A percentile compares a stretch with the other conserved stretches of the same genome.
Conservation (phyloP, 2,797 vertebrate genomes). For the Rachycentron canadum region DNA sequence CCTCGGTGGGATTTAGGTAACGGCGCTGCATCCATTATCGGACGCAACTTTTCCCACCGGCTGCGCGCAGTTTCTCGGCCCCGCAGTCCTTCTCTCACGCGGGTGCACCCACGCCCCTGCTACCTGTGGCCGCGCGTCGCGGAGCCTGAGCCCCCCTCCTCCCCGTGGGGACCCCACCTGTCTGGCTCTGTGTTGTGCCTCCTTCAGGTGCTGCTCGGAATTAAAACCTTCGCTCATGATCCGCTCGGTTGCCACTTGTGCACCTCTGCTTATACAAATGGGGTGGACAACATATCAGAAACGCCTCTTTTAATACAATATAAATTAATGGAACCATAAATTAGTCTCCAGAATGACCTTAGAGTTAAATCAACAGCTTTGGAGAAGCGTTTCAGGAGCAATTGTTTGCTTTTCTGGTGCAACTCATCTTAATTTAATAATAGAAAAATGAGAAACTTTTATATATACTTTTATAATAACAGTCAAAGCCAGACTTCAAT, state of each 20-base stretch:
- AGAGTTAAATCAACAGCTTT: background rate
- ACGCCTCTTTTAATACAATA: background rate
- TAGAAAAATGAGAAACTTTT: background rate
- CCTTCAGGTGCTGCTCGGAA: conserved; percentile 30
- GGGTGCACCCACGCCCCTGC: background rate
- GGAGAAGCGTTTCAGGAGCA: background rate
- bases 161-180: background rate
- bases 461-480: background rate
- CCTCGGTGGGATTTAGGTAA: background rate
- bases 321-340: background rate
- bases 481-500: background rate
- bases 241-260: too few species aligned
- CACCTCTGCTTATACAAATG: background rate
- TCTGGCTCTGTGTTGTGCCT: background rate
- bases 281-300: background rate
- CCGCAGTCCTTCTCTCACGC: background rate
- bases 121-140: background rate
- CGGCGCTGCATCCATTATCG: conserved; percentile 37
- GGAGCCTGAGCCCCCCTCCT: too few species aligned
- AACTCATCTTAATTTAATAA: background rate
- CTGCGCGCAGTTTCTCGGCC: background rate
- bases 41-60: conserved; percentile 10
- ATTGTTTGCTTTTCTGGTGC: background rate
- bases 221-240: background rate
- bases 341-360: background rate